A percentile compares a stretch with the other conserved stretches of the same genome.
phyloP scores from a whole-genome alignment of 2,113 vertebrate genomes.

The Colinus virginianus region DNA sequence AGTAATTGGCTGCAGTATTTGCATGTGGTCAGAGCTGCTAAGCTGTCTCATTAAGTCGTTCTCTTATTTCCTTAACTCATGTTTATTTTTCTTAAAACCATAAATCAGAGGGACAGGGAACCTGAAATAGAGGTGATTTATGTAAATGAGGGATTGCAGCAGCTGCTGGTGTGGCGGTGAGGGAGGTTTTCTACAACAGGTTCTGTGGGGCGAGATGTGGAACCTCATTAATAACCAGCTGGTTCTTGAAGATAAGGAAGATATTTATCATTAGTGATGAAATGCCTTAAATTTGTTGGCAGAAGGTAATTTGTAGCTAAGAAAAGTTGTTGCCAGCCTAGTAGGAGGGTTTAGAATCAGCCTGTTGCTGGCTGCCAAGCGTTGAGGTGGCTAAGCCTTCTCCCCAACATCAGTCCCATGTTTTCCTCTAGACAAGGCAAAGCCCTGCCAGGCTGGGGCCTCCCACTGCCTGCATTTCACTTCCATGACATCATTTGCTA shows the following conservation, averaged over 20 bases:
- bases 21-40: slow-evolving; percentile 25
- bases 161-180: not conserved
- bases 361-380: not conserved
- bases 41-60: slow-evolving; percentile 23
- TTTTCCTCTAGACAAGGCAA: not conserved
- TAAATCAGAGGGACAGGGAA: slow-evolving; percentile 35
- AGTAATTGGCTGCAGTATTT: slow-evolving; percentile 29
- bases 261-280: not conserved
- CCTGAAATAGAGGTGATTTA: slow-evolving; percentile 5
- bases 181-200: not conserved
- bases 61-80: slow-evolving; percentile 30
- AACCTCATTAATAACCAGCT: not conserved
- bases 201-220: not conserved
- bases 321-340: not conserved
- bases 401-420: not conserved
- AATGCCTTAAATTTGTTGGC: slow-evolving; percentile 17
- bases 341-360: not conserved
- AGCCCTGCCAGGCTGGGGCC: not conserved
- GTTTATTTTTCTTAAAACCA: slow-evolving; percentile 38
- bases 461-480: not conserved
- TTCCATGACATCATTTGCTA: not conserved
- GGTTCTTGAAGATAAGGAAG: not conserved
- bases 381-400: not conserved
- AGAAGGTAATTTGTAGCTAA: slow-evolving; percentile 21
- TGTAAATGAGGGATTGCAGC: slow-evolving; percentile 16